These are phyloP conservation scores for Dolomedes plantarius DNA, from an alignment of 2,888 invertebrate genomes.

Conservation along the genomic window DNA sequence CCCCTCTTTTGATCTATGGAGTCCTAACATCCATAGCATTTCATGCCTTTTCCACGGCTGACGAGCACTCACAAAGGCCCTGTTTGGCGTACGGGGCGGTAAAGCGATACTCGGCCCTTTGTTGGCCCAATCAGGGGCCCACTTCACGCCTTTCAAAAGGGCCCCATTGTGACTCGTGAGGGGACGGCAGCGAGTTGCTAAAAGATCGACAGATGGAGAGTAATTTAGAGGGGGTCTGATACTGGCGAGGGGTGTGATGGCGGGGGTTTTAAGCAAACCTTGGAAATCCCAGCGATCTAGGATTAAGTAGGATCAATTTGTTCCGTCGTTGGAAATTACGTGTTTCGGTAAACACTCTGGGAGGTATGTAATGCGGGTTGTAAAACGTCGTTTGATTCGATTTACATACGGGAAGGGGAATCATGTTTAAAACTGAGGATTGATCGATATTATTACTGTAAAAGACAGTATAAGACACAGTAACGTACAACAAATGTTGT, in stretches of 20 bases:
- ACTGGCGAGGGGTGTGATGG: background rate
- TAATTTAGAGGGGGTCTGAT: slow-evolving; percentile 49
- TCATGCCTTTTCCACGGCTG: slow-evolving; percentile 60
- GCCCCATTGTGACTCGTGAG: slow-evolving; percentile 27
- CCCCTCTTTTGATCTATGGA: slow-evolving; percentile 5
- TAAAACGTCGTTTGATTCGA: no score
- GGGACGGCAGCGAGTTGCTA: slow-evolving; percentile 28
- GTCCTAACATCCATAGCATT: slow-evolving; percentile 45
- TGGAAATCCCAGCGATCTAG: background rate
- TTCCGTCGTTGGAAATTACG: background rate
- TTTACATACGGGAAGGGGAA: no score
- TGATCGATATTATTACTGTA: no score
- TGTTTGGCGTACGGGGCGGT: slow-evolving; percentile 30
- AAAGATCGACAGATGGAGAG: slow-evolving; percentile 67
- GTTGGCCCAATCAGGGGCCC: slow-evolving; percentile 58
- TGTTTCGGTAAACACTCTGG: background rate
- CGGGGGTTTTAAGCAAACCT: no score
- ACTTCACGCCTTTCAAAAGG: slow-evolving; percentile 68
- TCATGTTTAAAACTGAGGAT: no score
- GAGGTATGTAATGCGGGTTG: no score
- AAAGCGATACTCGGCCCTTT: slow-evolving; percentile 63
- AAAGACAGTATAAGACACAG: no score
- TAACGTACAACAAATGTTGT: no score
- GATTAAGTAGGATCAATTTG: background rate
- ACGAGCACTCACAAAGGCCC: slow-evolving; percentile 38